Conservation (phyloP, 2,113 vertebrate species). For the Bucco capensis region DNA sequence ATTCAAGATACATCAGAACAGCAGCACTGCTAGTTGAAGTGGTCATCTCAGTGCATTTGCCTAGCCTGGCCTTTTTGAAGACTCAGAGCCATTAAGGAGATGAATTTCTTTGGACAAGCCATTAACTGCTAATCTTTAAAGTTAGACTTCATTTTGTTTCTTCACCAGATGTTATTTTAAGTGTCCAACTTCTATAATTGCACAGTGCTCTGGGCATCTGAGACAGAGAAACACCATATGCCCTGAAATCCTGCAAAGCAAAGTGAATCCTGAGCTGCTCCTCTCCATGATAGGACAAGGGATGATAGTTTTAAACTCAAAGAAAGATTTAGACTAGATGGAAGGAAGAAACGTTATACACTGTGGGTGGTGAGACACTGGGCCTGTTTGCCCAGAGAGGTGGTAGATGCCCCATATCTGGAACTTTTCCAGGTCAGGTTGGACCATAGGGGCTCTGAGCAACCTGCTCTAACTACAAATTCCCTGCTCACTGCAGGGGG, state of each 20-base stretch:
- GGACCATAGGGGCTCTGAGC: no score
- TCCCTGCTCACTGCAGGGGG: no score
- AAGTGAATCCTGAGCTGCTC: background rate
- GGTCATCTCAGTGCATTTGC: background rate
- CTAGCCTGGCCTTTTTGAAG: background rate
- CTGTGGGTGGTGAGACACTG: no score
- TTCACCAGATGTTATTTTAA: constrained; percentile 31
- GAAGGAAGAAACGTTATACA: no score
- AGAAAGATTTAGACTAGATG: no score
- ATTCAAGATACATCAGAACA: background rate
- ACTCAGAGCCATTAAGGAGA: constrained; percentile 17
- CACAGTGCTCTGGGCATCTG: background rate
- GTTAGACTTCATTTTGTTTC: constrained; percentile 3
- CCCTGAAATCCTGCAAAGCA: background rate
- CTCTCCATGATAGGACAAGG: no score
- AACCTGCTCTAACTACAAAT: no score
- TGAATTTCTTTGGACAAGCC: background rate
- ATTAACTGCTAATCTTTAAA: background rate
- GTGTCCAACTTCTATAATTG: background rate
- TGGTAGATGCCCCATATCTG: no score
- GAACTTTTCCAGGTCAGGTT: no score
- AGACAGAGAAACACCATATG: background rate
- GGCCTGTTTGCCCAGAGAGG: no score
- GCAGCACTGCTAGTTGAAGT: background rate
- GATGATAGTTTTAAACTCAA: no score